Evolutionary conservation across 2,113 vertebrate genomes (phyloP), one percentile per base, ranked within the genome.

Genomic region (Corythornis vintsioides): DNA sequence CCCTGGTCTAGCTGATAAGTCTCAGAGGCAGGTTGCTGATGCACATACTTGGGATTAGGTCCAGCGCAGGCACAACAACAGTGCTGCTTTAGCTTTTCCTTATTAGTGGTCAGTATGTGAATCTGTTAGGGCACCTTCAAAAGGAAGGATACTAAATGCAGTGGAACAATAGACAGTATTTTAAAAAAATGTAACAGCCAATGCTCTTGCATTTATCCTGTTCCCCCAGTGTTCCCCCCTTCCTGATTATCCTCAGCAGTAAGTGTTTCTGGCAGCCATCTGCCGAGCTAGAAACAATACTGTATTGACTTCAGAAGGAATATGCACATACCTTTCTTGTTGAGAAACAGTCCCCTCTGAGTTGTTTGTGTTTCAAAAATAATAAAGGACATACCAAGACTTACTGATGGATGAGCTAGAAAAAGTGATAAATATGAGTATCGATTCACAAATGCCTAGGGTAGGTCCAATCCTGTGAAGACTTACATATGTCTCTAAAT

Each of bases 331-430:
- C 43, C 11, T 75, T 82, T 84, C 29, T 57, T 72, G 20, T 31
- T 71, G 86, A 90, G 73, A 38, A 53, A 71, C 13, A 55, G 8
- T 60, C 52, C 35, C 65, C 29, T 56, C 53, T 75, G 60, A 83
- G 57, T n/a, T 84, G 55, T 85, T 73, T 83, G 29, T 65, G 38
- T 77, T 95, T 92, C 43, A 38, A 71, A 91, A 90, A 88, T 60
- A 93, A 67, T 35, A 77, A 74, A 88, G 56, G 22, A 22, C 22
- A 33, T 45, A 76, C 28, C n/a, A 88, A 83, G 52, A 66, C 86
- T 86, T 83, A 86, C 35, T 75, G 64, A 80, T 56, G 60, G 35
- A 80, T 78, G 57, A 72, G 45, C 5, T 50, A 81, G 56, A 76
- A 86, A 56, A 86, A 78, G 33, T 65, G 50, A 67, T 52, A 85